Evolutionary conservation across 2,113 vertebrate genomes (phyloP), one percentile per base, ranked within the genome.

Genomic region (Trichomycterus rosablanca): DNA sequence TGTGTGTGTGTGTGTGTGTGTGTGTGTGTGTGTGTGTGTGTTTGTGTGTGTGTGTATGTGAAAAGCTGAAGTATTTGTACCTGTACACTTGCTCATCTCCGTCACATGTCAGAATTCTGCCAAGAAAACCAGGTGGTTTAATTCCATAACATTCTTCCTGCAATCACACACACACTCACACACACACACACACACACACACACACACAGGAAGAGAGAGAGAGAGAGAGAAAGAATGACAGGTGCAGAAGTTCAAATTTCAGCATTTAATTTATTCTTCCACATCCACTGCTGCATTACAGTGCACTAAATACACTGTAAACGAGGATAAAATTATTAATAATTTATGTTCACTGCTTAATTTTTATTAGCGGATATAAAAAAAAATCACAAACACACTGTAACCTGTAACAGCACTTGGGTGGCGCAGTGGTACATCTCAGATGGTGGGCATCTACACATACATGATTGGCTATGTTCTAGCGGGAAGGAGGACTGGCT

Each of bases 161-260:
- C 37, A 20, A 32, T 49, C 23, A 28, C 35, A 30, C 30, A 49
- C 19, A 51, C 30, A 1, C 14, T 3, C 57, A 20, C 22, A 51
- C 46, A 51, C 22, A 28, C 46, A 54, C 46, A 28, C 46, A 40
- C 34, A 61, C 15, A 28, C 46, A 39, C 20, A 40, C 34, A 40
- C 22, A 52, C 46, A 63, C 14, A 16, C n/a, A 42, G 39, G 35
- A 18, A 46, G 24, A 45, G 26, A 4, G 14, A n/a, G n/a, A n/a
- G n/a, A n/a, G n/a, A n/a, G n/a, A n/a, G n/a, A 35, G 15, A 1
- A 10, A 35, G 15, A 1, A 10, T 30, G 15, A 64, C 61, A 55
- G 61, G 40, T 64, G 61, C 28, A 56, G 32, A 30, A 56, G 63
- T 57, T 65, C 52, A 57, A 30, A 23, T 50, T 64, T 64, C 51